Percentiles rank a stretch among this genome's conserved stretches.
phyloP scores from a whole-genome alignment of 1,140 invertebrate species.

The Aphelenchoides fujianensis region DNA sequence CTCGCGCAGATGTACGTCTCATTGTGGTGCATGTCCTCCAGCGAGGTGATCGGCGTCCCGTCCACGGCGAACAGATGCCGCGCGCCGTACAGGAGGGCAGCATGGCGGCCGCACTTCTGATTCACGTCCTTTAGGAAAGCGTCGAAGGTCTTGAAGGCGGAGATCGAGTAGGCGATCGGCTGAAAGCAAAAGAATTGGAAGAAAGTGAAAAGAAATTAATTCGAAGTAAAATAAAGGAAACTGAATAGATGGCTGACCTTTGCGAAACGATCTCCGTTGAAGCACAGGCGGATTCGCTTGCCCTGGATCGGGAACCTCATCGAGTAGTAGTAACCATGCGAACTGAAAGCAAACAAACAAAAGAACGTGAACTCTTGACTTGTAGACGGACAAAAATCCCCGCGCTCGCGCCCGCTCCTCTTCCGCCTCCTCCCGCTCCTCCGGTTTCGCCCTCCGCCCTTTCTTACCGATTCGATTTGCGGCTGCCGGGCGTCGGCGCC shows the following conservation, averaged over 20 bases:
- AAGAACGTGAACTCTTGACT: too few relatives aligned
- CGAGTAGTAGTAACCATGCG: background rate
- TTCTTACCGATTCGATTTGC: background rate
- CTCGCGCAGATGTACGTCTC: conserved; percentile 15
- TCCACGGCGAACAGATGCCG: conserved; percentile 14
- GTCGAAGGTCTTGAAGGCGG: conserved; percentile 18
- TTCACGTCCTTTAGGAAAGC: conserved; percentile 20
- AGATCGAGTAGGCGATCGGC: conserved; percentile 20
- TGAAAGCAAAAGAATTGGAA: background rate
- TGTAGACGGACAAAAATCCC: background rate
- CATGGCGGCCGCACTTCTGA: conserved; percentile 1
- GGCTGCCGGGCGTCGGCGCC: background rate
- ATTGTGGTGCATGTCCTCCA: conserved; percentile 19
- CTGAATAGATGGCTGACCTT: too few relatives aligned
- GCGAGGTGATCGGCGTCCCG: background rate
- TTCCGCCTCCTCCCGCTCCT: too few relatives aligned
- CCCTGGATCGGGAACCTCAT: conserved; percentile 19
- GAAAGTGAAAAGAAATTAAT: background rate
- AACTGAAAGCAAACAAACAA: too few relatives aligned
- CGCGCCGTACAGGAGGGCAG: conserved; percentile 8
- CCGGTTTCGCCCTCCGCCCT: too few relatives aligned
- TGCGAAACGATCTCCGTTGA: conserved; percentile 18
- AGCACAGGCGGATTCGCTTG: conserved; percentile 17
- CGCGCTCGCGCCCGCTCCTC: background rate
- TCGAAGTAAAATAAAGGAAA: too few relatives aligned